Conservation (phyloP, 92 coral and sea anemone genomes). For the Scolanthus callimorphus region DNA sequence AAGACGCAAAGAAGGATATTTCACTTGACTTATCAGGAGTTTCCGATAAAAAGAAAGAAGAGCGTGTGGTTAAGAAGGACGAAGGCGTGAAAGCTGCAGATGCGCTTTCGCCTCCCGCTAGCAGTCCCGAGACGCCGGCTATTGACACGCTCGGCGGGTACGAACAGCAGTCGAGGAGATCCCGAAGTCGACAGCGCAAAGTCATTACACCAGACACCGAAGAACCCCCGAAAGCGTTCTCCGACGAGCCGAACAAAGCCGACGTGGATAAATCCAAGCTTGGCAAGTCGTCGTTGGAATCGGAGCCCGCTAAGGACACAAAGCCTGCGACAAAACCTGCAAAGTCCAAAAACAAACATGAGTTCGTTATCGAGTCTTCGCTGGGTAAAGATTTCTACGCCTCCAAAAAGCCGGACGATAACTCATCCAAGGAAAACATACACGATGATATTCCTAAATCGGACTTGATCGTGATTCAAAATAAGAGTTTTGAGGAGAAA, state of each 20-base stretch:
- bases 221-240: conserved; percentile 53
- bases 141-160: conserved; percentile 81
- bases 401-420: conserved; percentile 41
- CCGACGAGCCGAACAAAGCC: conserved; percentile 23
- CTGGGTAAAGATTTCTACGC: conserved; percentile 78
- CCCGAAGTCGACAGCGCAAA: conserved; percentile 81
- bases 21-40: background rate
- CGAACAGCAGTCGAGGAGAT: conserved; percentile 80
- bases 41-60: conserved; percentile 21
- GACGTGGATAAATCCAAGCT: conserved; percentile 61
- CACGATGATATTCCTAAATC: conserved; percentile 40
- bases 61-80: conserved; percentile 14
- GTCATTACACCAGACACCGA: conserved; percentile 77
- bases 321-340: conserved; percentile 34
- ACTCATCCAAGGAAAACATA: conserved; percentile 49
- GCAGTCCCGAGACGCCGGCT: conserved; percentile 42
- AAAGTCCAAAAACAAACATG: conserved; percentile 63
- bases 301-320: conserved; percentile 38
- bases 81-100: conserved; percentile 7
- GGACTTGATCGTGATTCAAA: conserved; percentile 60
- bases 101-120: conserved; percentile 7
- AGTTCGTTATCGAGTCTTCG: conserved; percentile 82
- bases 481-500: conserved; percentile 44
- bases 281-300: conserved; percentile 54
- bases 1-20: background rate